phyloP scores from a whole-genome alignment of 2,797 vertebrate genomes.

The Anomalospiza imberbis region DNA sequence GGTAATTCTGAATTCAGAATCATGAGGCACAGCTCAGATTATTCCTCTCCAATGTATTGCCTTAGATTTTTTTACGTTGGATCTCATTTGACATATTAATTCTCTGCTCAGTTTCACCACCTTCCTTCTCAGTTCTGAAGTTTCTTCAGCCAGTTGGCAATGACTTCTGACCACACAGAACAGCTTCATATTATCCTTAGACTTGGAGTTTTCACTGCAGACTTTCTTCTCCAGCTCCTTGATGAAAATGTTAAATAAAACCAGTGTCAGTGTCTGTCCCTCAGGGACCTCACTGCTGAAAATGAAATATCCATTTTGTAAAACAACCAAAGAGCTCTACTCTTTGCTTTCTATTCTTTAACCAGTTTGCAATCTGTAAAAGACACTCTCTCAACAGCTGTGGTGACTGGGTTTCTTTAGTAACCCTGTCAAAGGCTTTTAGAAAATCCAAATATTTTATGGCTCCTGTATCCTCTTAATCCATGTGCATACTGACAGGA shows the following conservation, averaged over 20 bases:
- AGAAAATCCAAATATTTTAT: neutral
- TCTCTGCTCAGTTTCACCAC: neutral
- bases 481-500: neutral
- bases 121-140: neutral
- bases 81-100: neutral
- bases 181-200: neutral
- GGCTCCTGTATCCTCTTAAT: neutral
- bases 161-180: neutral
- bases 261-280: neutral
- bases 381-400: neutral
- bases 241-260: slow-evolving; percentile 15
- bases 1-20: neutral
- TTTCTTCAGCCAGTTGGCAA: neutral
- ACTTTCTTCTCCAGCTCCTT: neutral
- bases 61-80: neutral
- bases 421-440: neutral
- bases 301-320: neutral
- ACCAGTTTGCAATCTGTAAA: neutral
- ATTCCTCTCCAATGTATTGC: neutral
- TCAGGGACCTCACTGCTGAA: neutral
- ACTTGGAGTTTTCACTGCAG: neutral
- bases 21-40: neutral
- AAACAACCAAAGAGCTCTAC: neutral
- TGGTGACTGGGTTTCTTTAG: neutral
- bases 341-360: neutral